A percentile compares a stretch with the other conserved stretches of the same genome.
phyloP scores from a whole-genome alignment of 2,888 invertebrate species.

The Lithophane ornitopus region DNA sequence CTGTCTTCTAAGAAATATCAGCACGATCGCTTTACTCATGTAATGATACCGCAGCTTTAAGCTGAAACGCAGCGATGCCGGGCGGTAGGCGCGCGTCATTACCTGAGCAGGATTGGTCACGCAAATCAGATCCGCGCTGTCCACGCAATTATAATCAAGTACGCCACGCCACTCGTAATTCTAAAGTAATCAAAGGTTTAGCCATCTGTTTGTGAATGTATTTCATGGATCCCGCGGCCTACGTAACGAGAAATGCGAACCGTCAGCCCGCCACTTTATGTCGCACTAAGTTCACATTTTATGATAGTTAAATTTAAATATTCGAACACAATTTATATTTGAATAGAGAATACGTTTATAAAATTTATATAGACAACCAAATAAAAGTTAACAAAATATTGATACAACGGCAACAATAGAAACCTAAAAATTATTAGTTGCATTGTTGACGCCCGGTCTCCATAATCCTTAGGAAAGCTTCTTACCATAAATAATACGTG shows the following conservation, averaged over 20 bases:
- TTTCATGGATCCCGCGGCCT: slow-evolving; percentile 62
- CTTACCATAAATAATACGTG: slow-evolving; percentile 91
- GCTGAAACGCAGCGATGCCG: slow-evolving; percentile 70
- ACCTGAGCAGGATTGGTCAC: slow-evolving; percentile 87
- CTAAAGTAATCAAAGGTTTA: slow-evolving; percentile 88
- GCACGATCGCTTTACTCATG: slow-evolving; percentile 48
- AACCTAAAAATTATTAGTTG: slow-evolving; percentile 77
- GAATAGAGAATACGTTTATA: slow-evolving; percentile 58
- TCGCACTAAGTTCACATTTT: slow-evolving; percentile 67
- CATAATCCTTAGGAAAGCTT: slow-evolving; percentile 89
- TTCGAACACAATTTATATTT: slow-evolving; percentile 65
- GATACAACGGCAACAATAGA: slow-evolving; percentile 71
- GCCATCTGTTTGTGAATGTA: slow-evolving; percentile 83
- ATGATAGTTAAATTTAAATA: slow-evolving; percentile 67
- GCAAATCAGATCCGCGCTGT: slow-evolving; percentile 88
- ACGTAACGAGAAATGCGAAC: slow-evolving; percentile 69
- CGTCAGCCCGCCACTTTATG: slow-evolving; percentile 68
- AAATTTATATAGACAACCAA: slow-evolving; percentile 69
- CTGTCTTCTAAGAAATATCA: too few species aligned
- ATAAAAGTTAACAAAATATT: slow-evolving; percentile 73
- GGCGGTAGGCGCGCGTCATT: slow-evolving; percentile 86
- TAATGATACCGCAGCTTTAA: slow-evolving; percentile 57
- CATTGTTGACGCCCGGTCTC: slow-evolving; percentile 88
- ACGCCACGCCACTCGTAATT: slow-evolving; percentile 87
- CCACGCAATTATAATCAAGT: slow-evolving; percentile 90